A percentile compares a stretch with the other conserved stretches of the same genome.
Evolutionary conservation across 30 jellyfish, hydroid and myxozoan species (phyloP).

Genomic region (Chrysaora quinquecirrha): DNA sequence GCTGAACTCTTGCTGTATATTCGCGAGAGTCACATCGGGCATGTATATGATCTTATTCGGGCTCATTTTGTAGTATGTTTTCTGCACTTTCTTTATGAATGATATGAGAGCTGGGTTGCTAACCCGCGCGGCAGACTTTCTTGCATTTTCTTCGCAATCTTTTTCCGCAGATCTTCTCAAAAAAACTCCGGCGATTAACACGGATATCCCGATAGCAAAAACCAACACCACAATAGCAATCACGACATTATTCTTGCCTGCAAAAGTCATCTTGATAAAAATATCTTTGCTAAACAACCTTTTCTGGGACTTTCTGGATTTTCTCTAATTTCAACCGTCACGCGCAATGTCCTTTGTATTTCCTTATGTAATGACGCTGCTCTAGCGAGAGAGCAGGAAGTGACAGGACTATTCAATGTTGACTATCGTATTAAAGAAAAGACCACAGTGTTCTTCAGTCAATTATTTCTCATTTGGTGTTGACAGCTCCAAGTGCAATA

Average conservation of each 20-base stretch:
- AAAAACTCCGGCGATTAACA: conserved; percentile 22
- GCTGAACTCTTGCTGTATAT: conserved; percentile 57
- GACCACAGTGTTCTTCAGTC: too few relatives aligned
- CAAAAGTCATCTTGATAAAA: not conserved
- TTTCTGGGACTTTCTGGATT: too few relatives aligned
- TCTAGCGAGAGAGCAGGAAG: too few relatives aligned
- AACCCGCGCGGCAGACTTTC: not conserved
- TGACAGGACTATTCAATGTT: too few relatives aligned
- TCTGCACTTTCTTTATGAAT: conserved; percentile 72
- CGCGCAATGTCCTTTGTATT: too few relatives aligned
- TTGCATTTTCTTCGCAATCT: not conserved
- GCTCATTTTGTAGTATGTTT: conserved; percentile 63
- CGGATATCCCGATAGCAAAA: not conserved
- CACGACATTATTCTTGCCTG: not conserved
- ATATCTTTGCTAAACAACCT: too few relatives aligned
- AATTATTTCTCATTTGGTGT: too few relatives aligned
- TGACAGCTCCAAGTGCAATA: too few relatives aligned
- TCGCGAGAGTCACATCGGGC: conserved; percentile 71
- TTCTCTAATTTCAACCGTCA: too few relatives aligned
- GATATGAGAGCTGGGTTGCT: conserved; percentile 14
- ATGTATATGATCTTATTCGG: conserved; percentile 78
- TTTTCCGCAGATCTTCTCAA: not conserved
- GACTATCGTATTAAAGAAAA: too few relatives aligned
- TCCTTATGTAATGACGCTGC: too few relatives aligned
- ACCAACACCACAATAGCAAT: not conserved